phyloP scores from a whole-genome alignment of 2,797 vertebrate genomes.

The Onychomys torridus region DNA sequence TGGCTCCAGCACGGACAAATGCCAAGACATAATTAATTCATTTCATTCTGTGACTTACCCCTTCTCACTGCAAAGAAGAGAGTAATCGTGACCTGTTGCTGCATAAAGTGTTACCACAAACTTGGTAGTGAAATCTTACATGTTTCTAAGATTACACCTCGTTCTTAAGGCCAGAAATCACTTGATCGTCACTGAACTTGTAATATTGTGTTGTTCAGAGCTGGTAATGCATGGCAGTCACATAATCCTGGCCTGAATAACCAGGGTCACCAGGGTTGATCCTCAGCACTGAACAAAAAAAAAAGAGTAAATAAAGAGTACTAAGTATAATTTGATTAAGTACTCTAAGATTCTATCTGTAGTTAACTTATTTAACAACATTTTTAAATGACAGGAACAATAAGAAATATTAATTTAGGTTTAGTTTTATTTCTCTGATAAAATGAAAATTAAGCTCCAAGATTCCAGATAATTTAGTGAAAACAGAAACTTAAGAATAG shows the following conservation, averaged over 20 bases:
- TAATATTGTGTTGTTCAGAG: not conserved
- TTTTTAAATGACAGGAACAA: not conserved
- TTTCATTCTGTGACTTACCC: not conserved
- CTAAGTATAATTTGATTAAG: not conserved
- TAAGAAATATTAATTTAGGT: not conserved
- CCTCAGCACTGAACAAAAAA: not conserved
- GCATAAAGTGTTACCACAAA: not conserved
- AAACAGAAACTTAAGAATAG: not conserved
- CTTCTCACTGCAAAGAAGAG: not conserved
- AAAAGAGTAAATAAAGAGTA: not conserved
- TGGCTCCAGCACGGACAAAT: not conserved
- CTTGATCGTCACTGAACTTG: not conserved
- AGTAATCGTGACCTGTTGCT: not conserved
- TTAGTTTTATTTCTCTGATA: not conserved
- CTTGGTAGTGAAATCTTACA: not conserved
- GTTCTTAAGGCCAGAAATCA: not conserved
- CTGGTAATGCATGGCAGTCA: too few relatives aligned
- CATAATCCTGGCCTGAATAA: not conserved
- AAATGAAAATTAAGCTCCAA: not conserved
- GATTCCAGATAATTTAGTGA: not conserved
- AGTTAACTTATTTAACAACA: not conserved
- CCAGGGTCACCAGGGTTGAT: not conserved
- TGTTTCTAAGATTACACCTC: not conserved
- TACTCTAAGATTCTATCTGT: not conserved
- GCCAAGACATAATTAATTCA: not conserved